Evolutionary conservation across 1,140 invertebrate genomes (phyloP), one percentile per base, ranked within the genome.

Genomic region (Drepana arcuata): DNA sequence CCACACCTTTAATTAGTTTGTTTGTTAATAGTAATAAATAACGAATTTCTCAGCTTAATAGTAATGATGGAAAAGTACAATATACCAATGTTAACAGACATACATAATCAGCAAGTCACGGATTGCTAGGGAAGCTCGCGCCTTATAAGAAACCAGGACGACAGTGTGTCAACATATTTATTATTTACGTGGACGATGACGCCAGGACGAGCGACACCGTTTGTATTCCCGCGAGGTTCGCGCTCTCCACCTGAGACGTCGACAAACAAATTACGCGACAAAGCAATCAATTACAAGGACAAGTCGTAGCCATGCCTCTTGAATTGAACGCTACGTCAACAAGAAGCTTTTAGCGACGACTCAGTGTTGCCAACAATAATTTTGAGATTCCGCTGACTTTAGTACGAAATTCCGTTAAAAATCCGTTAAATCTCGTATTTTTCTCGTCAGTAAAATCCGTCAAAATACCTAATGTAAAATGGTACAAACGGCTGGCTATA

Each of bases 181-280:
- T 69, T 72, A 74, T 79, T 72, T 64, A 79, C 54, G 50, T 44
- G 44, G 39, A 62, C 56, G 54, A 71, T 64, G 71, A 72, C 54
- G 62, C 69, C 55, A 64, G 54, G 53, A 51, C 53, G 39, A 53
- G 48, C 38, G 42, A 31, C 48, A 34, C 48, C 42, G 26, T n/a
- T n/a, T n/a, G n/a, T 45, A 48, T 37, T 77, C 72, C 66, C 68
- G 60, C 52, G 74, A 75, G 70, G 54, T 60, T 66, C 41, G 44
- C 50, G 49, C 68, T 59, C 62, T 59, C 53, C 50, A 34, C 34
- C 45, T 37, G 52, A 51, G 64, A 49, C 58, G 73, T 66, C 48
- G 57, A 56, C 72, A 81, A 81, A 81, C 77, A 82, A 82, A 82
- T 82, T 82, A 79, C 66, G 65, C 67, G 72, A 82, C 77, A 79